A percentile compares a stretch with the other conserved stretches of the same genome.
Conservation (phyloP, 2,113 vertebrate species). For the Anoura caudifer region DNA sequence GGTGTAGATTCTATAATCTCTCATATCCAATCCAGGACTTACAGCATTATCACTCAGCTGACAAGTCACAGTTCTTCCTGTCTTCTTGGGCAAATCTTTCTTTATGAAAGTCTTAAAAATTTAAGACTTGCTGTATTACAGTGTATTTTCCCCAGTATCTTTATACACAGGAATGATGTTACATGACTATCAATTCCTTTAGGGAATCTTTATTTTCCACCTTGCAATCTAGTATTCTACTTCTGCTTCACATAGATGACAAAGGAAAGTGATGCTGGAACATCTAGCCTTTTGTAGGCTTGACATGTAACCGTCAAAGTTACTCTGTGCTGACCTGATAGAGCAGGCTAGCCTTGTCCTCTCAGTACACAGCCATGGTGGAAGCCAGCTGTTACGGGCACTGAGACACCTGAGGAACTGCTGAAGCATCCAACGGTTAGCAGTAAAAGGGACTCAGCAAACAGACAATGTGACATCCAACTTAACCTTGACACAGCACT, state of each 20-base stretch:
- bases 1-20: not conserved
- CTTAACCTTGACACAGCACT: not conserved
- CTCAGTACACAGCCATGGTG: accelerated
- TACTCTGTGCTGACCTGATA: not conserved
- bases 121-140: not conserved
- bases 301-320: not conserved
- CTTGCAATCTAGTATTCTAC: not conserved
- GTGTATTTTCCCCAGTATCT: not conserved
- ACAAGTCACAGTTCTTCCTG: not conserved
- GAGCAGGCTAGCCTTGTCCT: accelerated
- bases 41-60: not conserved
- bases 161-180: not conserved
- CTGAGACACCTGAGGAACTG: not conserved
- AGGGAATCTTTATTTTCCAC: not conserved
- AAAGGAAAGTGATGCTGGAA: not conserved
- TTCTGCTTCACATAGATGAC: not conserved
- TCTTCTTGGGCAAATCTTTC: not conserved
- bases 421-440: not conserved
- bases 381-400: not conserved
- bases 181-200: not conserved
- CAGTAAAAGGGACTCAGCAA: not conserved
- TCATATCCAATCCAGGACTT: not conserved
- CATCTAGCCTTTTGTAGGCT: not conserved
- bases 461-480: not conserved
- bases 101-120: not conserved